Evolutionary conservation across 2,113 vertebrate species (phyloP), one percentile per base, ranked within the genome.

Genomic region (Lepus americanus): DNA sequence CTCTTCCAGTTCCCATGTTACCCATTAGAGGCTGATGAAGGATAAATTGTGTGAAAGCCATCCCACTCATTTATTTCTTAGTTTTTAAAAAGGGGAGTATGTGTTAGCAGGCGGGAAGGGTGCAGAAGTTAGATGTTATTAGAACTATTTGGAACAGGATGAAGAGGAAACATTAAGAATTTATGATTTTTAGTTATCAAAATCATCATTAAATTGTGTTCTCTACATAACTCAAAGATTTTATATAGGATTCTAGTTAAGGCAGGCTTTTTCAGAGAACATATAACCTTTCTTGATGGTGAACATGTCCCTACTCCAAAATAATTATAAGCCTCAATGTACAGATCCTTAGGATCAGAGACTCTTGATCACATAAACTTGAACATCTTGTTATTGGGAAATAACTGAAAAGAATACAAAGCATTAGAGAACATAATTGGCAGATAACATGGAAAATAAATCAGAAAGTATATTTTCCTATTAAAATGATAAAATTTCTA

Each of bases 171-270:
- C 76, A 49, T 17, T 85, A 87, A 72, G 33, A 88, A n/a, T 89
- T 55, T 92, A 53, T 95, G 59, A 87, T 67, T 89, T 93, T 85
- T 67, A 69, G 36, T 86, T 77, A 78, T 74, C 44, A 87, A 36
- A 93, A 31, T 84, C 25, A 36, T 33, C 27, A 36, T 87, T 76
- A 80, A 80, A 17, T 69, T 67, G 13, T 59, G 3, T 67, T 72
- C 8, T 49, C 6, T 5, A 36, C 14, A 61, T 22, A 90, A 23
- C 3, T 33, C 36, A 39, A 73, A 17, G 27, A 82, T 53, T 95
- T 94, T 61, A 82, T 53, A 51, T 31, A 39, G 59, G 33, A n/a
- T 14, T 77, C 17, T 67, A 33, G 16, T 19, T 73, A 89, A 70
- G 36, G 39, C 67, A 93, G 9, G 16, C 39, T 91, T 82, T 94